A percentile compares a stretch with the other conserved stretches of the same genome.
Evolutionary conservation across 2,888 invertebrate species (phyloP).

Genomic region (Rhynchonema sp.): DNA sequence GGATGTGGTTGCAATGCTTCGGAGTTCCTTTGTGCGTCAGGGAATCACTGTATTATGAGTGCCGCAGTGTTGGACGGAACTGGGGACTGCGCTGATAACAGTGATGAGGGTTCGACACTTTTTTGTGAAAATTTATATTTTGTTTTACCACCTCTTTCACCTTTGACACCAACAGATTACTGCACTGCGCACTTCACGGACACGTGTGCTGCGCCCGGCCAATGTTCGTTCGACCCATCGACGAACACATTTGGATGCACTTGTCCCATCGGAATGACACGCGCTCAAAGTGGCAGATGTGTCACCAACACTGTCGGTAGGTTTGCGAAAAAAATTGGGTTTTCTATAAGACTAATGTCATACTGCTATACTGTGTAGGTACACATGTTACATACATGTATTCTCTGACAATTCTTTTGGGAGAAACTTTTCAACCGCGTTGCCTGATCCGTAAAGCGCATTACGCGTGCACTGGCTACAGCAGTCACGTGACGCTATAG

Average conservation of each 20-base stretch:
- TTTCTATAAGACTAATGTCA: no score
- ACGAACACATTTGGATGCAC: background rate
- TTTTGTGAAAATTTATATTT: no score
- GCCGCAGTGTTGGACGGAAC: conserved; percentile 3
- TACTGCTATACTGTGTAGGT: no score
- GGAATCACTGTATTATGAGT: conserved; percentile 1
- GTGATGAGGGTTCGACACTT: conserved; percentile 6
- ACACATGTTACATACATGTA: no score
- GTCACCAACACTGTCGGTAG: no score
- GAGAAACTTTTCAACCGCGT: no score
- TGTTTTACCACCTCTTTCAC: background rate
- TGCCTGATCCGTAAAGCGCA: no score
- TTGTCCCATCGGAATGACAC: background rate
- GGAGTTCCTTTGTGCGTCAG: conserved; percentile 1
- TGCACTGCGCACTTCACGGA: background rate
- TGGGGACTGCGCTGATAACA: conserved; percentile 3
- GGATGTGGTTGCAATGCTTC: background rate
- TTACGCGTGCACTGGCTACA: no score
- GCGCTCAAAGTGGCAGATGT: background rate
- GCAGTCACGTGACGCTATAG: no score
- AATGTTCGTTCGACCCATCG: background rate
- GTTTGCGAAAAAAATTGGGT: no score
- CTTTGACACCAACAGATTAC: background rate
- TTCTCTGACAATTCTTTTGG: no score
- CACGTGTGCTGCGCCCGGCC: background rate